These are phyloP conservation scores for Aulostomus chinensis DNA, from an alignment of 2,797 vertebrate species.

Conservation along the genomic window DNA sequence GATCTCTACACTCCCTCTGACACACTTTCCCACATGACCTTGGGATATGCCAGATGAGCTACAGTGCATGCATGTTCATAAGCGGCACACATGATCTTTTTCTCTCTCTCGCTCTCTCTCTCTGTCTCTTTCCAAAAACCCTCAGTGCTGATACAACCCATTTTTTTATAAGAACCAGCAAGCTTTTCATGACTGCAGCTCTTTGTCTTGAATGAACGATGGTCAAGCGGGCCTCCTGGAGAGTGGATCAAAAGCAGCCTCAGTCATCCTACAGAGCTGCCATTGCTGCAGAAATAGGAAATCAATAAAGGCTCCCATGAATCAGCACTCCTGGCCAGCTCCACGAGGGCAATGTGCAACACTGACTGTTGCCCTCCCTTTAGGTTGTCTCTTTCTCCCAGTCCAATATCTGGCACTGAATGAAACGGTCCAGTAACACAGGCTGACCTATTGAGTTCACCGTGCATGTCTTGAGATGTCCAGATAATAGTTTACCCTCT, in stretches of 20 bases:
- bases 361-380: constrained; percentile 33
- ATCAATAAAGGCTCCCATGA: constrained; percentile 75
- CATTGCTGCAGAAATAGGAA: constrained; percentile 65
- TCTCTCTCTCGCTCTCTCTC: constrained; percentile 6
- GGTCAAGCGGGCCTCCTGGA: constrained; percentile 36
- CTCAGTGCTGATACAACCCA: constrained; percentile 23
- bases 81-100: background rate
- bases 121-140: too few species aligned
- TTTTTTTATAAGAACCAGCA: constrained; percentile 29
- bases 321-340: constrained; percentile 63
- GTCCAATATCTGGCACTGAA: constrained; percentile 36
- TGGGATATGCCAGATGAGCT: constrained; percentile 57
- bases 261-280: constrained; percentile 54
- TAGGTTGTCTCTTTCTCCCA: constrained; percentile 42
- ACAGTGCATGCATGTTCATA: constrained; percentile 33
- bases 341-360: constrained; percentile 43
- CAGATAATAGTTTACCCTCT: constrained; percentile 38
- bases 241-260: constrained; percentile 51
- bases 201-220: constrained; percentile 39
- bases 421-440: constrained; percentile 36
- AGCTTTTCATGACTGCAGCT: constrained; percentile 35
- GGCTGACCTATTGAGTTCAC: constrained; percentile 32
- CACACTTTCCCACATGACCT: constrained; percentile 73
- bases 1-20: constrained; percentile 51
- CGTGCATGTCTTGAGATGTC: constrained; percentile 25